Conservation (phyloP, 2,888 invertebrate species). For the Alitta virens region DNA sequence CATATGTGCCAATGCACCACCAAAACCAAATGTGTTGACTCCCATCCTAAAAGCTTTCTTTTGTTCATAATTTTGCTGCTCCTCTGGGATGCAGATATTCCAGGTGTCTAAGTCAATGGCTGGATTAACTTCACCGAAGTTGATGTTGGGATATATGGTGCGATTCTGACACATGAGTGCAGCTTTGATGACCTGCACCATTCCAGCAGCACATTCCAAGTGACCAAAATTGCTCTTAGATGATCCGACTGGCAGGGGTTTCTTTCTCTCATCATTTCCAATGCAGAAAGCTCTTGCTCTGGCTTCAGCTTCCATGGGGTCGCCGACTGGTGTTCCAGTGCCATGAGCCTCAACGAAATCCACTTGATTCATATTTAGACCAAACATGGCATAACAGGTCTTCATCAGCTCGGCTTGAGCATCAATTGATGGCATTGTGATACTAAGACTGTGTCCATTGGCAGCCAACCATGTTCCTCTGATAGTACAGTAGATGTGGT, state of each 20-base stretch:
- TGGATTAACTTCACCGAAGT: slow-evolving; percentile 11
- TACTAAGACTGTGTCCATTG: slow-evolving; percentile 44
- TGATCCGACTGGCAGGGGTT: slow-evolving; percentile 17
- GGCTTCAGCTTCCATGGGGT: slow-evolving; percentile 42
- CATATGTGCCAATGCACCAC: slow-evolving; percentile 24
- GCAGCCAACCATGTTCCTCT: slow-evolving; percentile 43
- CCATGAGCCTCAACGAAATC: slow-evolving; percentile 50
- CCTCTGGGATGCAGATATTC: slow-evolving; percentile 16
- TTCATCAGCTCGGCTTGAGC: slow-evolving; percentile 22
- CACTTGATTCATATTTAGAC: slow-evolving; percentile 13
- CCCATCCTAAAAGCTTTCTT: slow-evolving; percentile 18
- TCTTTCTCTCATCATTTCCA: slow-evolving; percentile 4
- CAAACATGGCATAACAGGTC: slow-evolving; percentile 15
- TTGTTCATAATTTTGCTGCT: slow-evolving; percentile 8
- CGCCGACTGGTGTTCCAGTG: slow-evolving; percentile 48
- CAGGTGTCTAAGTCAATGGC: not conserved
- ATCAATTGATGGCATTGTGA: slow-evolving; percentile 34
- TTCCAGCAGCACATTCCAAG: slow-evolving; percentile 19
- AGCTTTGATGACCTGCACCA: slow-evolving; percentile 25
- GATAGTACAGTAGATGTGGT: slow-evolving; percentile 36
- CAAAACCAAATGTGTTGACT: slow-evolving; percentile 21
- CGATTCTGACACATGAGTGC: slow-evolving; percentile 15
- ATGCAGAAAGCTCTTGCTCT: slow-evolving; percentile 29
- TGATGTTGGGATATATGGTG: slow-evolving; percentile 16
- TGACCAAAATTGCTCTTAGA: slow-evolving; percentile 24